Evolutionary conservation across 2,113 vertebrate species (phyloP).

Genomic region (Nicator chloris): DNA sequence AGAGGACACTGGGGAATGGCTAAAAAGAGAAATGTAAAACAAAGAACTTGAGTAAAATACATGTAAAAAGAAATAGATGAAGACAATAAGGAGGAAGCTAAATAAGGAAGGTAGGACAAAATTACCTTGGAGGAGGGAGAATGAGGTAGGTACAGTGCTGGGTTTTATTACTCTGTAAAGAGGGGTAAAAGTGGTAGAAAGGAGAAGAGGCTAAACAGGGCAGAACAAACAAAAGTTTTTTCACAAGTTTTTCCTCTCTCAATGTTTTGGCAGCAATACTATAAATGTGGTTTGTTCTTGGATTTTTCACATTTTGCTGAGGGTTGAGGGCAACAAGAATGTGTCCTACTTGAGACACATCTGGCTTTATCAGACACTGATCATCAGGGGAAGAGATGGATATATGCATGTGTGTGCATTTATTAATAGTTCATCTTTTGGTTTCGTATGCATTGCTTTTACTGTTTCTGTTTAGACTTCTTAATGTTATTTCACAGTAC

Average conservation of each 20-base stretch:
- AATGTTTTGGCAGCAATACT: not conserved
- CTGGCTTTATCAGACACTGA: not conserved
- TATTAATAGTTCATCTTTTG: not conserved
- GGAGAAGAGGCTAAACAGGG: not conserved
- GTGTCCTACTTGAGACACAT: not conserved
- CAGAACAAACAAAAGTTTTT: not conserved
- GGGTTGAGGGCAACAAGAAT: accelerated
- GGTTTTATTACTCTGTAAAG: not conserved
- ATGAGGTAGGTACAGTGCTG: not conserved
- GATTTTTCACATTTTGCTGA: not conserved
- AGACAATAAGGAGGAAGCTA: conserved; percentile 6
- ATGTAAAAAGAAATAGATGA: not conserved
- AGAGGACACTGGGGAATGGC: not conserved
- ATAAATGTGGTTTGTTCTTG: not conserved
- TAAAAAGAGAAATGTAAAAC: conserved; percentile 23
- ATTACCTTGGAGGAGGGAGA: not conserved
- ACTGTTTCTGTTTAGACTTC: not conserved
- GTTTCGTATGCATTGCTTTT: not conserved
- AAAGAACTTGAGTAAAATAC: conserved; percentile 1
- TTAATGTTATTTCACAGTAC: not conserved
- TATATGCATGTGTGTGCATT: not conserved
- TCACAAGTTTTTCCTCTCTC: not conserved
- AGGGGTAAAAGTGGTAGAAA: not conserved
- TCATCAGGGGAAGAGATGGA: not conserved
- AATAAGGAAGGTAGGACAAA: not conserved